Conservation (phyloP, 2,797 vertebrate species). For the Percopsis omiscomaycus region DNA sequence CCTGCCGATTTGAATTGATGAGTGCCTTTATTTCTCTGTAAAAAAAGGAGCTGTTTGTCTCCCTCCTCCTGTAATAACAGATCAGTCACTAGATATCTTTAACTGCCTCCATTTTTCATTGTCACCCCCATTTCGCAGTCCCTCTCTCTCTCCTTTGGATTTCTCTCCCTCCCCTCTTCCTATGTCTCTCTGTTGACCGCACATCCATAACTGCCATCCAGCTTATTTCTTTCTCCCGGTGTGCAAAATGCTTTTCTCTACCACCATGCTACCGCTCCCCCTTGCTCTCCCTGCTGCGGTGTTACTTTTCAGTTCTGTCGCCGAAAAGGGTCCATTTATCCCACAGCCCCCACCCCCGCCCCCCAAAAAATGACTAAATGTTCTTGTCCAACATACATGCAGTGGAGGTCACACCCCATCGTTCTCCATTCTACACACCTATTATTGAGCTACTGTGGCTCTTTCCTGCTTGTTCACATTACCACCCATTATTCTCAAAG, state of each 20-base stretch:
- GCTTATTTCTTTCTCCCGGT: conserved; percentile 44
- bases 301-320: conserved; percentile 32
- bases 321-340: conserved; percentile 12
- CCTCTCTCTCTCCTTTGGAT: conserved; percentile 61
- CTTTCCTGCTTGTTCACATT: background rate
- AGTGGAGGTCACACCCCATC: conserved; percentile 21
- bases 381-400: conserved; percentile 30
- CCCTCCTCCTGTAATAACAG: conserved; percentile 77
- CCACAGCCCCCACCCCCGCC: background rate
- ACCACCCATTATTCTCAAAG: conserved; percentile 20
- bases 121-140: conserved; percentile 53
- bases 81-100: conserved; percentile 74
- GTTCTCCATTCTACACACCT: background rate
- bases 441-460: conserved; percentile 29
- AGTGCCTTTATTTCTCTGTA: conserved; percentile 78
- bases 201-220: conserved; percentile 62
- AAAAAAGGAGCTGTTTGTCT: conserved; percentile 76
- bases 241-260: conserved; percentile 27
- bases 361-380: background rate
- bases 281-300: conserved; percentile 14
- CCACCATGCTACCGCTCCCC: conserved; percentile 26
- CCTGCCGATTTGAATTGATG: conserved; percentile 80
- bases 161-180: conserved; percentile 35
- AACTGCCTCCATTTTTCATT: conserved; percentile 78
- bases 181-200: conserved; percentile 60